Conservation (phyloP, 2,113 vertebrate species). For the Numida meleagris region DNA sequence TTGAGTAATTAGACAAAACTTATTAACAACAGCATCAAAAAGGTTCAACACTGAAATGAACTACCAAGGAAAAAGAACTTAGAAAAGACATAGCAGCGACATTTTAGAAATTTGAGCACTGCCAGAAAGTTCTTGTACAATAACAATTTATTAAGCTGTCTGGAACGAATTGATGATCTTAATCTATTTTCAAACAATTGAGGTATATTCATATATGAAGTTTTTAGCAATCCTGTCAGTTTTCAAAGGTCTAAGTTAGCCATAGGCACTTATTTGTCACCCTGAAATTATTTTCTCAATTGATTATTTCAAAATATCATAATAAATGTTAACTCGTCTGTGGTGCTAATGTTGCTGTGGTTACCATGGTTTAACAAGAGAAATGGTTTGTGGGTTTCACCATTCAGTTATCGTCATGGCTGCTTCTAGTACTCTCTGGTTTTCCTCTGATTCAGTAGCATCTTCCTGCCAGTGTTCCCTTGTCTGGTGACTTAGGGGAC, state of each 20-base stretch:
- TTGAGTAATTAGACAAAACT: not conserved
- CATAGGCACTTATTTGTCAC: not conserved
- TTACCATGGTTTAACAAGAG: not conserved
- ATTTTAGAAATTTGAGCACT: not conserved
- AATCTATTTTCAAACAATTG: not conserved
- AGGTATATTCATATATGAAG: not conserved
- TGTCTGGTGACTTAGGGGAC: not conserved
- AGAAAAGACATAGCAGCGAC: not conserved
- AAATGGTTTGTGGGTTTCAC: not conserved
- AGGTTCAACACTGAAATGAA: not conserved
- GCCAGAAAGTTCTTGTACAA: not conserved
- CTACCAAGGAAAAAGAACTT: not conserved
- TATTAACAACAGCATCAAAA: not conserved
- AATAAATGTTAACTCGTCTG: not conserved
- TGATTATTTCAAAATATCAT: not conserved
- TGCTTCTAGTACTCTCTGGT: not conserved
- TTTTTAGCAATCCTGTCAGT: not conserved
- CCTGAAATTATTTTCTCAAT: not conserved
- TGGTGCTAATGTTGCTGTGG: not conserved
- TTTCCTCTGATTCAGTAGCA: not conserved
- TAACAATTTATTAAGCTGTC: not conserved
- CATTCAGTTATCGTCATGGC: not conserved
- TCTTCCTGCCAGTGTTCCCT: not conserved
- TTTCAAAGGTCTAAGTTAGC: not conserved
- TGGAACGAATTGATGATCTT: not conserved